Base-by-base conservation (phyloP, 2,113 vertebrate species). In the Syngnathus typhle region DNA sequence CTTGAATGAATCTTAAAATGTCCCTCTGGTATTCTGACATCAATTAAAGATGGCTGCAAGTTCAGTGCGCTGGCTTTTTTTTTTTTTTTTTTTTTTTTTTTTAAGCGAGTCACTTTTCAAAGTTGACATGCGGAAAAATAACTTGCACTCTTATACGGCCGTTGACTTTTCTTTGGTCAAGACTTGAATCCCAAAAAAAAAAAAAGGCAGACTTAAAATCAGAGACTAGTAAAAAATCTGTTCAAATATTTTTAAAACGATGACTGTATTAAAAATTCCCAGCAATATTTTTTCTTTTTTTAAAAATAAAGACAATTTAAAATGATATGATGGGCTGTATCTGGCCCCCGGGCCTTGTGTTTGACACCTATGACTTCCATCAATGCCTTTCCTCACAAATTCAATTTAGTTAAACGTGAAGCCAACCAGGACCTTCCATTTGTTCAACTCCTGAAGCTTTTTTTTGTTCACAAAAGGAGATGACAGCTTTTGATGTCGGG, bases 21-120 rank as follows among this genome's bases (percentile, higher is more conserved):
- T 41, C 69, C 77, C 77, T 55, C 51, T 78, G 80, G 74, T 81
- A 70, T 65, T 63, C 74, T 32, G 27, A 60, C 78, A 80, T 85
- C 67, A 79, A 84, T 85, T 83, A 82, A 83, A 80, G 64, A 83
- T 77, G 66, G 63, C 65, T 60, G 51, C 70, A 71, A 66, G 74
- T 71, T 70, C 60, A 73, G 52, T 1, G 9, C 49, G 41, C 6
- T 65, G 49, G 39, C 11, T 75, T 43, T 39, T 39, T 75, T 23
- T 23, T 23, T 23, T 23, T 23, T 23, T 23, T 23, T 23, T 58
- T 47, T 32, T 11, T 27, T 27, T 32, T 32, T 32, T 58, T 43
- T 32, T 12, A 19, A 71, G 18, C 15, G n/a, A 55, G 51, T 44
- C 6, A 65, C 6, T 47, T 67, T 70, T 70, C 38, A 54, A 54